Evolutionary conservation across 2,888 invertebrate species (phyloP), one percentile per base, ranked within the genome.

Genomic region (Oasisia sp.): DNA sequence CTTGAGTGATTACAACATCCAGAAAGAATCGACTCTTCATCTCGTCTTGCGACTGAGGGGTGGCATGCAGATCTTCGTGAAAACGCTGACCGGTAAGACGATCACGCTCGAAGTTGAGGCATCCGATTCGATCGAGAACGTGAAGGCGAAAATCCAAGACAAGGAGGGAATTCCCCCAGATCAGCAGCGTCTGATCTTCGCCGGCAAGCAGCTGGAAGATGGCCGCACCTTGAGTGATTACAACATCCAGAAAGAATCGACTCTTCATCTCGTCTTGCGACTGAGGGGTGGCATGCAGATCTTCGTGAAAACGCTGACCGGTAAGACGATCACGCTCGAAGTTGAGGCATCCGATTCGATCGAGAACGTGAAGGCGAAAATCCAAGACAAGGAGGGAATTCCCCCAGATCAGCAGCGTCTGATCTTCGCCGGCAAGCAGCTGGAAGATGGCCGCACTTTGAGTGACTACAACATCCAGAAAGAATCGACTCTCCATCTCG

Each of bases 381-480:
- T 96, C 93, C 96, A 94, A 74, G 94, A 94, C 91, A 94, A 94
- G 89, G 94, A 94, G 94, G 97, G 97, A 1, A 95, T 97, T 93
- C 97, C 97, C 0, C 97, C 97, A 92, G 98, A 98, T 96, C 98
- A 98, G 97, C 98, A 98, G 97, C 97, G 98, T 95, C 97, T 98
- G 96, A 98, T 98, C 97, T 98, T 98, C 96, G 98, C 98, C 94
- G 98, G 98, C 92, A 98, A 98, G 96, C 99, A 99, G 96, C 96
- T 99, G 95, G 98, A 98, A 97, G 98, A 99, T 97, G 98, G 98
- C 8, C 97, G 98, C 92, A 98, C 98, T 4, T 97, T 98, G 38
- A 98, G 98, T 0, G 99, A 99, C 96, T 99, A 99, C 97, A 99
- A 99, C 96, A 99, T 99, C 96, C 98, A 99, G 97, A 99, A 99